A percentile compares a stretch with the other conserved stretches of the same genome.
Conservation (phyloP, 2,888 invertebrate species). For the Coenonympha glycerion region DNA sequence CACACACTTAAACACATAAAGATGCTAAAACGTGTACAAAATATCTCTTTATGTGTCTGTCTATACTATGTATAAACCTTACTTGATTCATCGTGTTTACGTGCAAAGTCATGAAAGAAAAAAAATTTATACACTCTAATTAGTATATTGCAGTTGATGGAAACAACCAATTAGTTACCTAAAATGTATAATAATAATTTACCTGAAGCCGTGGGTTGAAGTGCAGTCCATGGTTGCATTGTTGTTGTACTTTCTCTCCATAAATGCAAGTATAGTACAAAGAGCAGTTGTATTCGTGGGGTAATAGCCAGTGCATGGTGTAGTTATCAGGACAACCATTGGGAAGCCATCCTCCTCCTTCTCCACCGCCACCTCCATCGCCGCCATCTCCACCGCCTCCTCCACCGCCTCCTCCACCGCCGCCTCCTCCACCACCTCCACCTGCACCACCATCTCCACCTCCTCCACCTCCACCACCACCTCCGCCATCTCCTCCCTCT, state of each 20-base stretch:
- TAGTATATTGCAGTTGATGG: too few species aligned
- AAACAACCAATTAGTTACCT: too few species aligned
- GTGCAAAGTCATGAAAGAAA: too few species aligned
- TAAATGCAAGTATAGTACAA: conserved; percentile 41
- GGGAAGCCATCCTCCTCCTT: neutral
- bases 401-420: neutral
- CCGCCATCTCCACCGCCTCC: neutral
- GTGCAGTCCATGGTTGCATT: conserved; percentile 3
- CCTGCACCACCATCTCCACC: neutral
- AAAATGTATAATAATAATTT: too few species aligned
- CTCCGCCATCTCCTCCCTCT: neutral
- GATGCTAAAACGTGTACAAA: too few species aligned
- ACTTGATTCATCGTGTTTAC: too few species aligned
- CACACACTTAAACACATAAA: too few species aligned
- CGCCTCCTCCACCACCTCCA: neutral
- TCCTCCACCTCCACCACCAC: neutral
- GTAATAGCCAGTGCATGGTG: conserved; percentile 34
- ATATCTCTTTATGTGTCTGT: too few species aligned
- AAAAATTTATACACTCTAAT: too few species aligned
- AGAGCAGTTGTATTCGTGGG: conserved; percentile 37
- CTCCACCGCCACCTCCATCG: neutral
- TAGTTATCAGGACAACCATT: conserved; percentile 39
- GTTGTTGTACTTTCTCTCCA: conserved; percentile 31
- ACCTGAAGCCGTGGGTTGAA: neutral
- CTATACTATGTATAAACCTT: too few species aligned